A percentile compares a stretch with the other conserved stretches of the same genome.
Evolutionary conservation across 2,888 invertebrate species (phyloP).

Genomic region (Coenonympha glycerion): DNA sequence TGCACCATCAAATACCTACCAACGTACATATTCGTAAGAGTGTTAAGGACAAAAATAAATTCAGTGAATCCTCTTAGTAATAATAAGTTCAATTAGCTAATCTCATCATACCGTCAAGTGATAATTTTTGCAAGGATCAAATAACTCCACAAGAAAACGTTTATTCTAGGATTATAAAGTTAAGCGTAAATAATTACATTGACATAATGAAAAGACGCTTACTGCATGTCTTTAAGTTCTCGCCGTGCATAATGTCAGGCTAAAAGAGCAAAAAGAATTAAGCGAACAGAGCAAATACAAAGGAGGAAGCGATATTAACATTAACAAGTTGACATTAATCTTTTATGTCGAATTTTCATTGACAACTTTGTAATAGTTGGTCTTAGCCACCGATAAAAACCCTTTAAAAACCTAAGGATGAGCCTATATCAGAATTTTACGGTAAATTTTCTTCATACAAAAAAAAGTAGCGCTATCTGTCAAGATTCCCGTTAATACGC

Average conservation of each 20-base stretch:
- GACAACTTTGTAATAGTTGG: constrained; percentile 1
- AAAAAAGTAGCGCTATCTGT: too few species aligned
- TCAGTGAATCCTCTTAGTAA: too few species aligned
- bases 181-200: constrained; percentile 14
- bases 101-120: constrained; percentile 5
- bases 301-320: constrained; percentile 8
- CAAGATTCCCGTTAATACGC: too few species aligned
- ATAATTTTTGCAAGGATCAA: constrained; percentile 13
- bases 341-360: not conserved
- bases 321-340: constrained; percentile 6
- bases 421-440: too few species aligned
- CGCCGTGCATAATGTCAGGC: constrained; percentile 3
- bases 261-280: constrained; percentile 2
- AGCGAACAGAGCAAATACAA: not conserved
- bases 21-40: too few species aligned
- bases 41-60: too few species aligned
- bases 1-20: too few species aligned
- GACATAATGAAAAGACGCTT: constrained; percentile 12
- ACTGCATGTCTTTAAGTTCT: constrained; percentile 10
- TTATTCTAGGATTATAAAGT: constrained; percentile 14
- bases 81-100: not conserved
- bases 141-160: constrained; percentile 7
- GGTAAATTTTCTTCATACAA: too few species aligned
- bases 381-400: too few species aligned
- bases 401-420: too few species aligned